Evolutionary conservation across 2,113 vertebrate species (phyloP), one percentile per base, ranked within the genome.

Genomic region (Hepsetus odoe): DNA sequence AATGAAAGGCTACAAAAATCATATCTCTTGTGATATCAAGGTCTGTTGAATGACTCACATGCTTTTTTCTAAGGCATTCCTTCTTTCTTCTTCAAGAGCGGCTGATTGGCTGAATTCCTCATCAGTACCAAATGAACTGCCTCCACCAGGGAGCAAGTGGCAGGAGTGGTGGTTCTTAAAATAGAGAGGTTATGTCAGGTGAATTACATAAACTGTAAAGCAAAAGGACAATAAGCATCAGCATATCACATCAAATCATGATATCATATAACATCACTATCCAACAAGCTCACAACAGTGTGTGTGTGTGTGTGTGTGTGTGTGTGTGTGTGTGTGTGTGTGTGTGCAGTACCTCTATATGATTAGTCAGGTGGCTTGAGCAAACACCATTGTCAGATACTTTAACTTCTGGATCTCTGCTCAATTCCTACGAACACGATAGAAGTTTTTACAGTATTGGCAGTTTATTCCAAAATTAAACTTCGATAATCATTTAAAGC

Each of bases 41-140:
- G 40, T 46, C 14, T 20, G 14, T 49, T 49, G 5, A 49, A 49
- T 24, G 18, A 91, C 95, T 90, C 89, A 96, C 95, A 95, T 92
- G 92, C 95, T 97, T 90, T 94, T 95, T 87, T 95, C 95, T 82
- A 95, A 91, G 80, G 95, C 93, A 38, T 32, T 58, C 78, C 74
- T 93, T 84, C 88, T 90, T 76, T 91, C 93, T 53, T 95, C 93
- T 26, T 89, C 85, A 3, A 82, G 80, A 42, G 83, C 77, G 14
- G 87, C 90, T 58, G 85, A 88, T 80, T 88, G 90, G 61, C 85
- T 90, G 28, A 78, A 82, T 38, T 89, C 86, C 77, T 93, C 91
- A 6, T 92, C 90, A 16, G 80, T 87, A 72, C 80, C 67, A 16
- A 65, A 44, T 26, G 84, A 85, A 81, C 70, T 71, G 79, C 87